Base-by-base conservation (phyloP, 2,113 vertebrate genomes). In the Struthio camelus region DNA sequence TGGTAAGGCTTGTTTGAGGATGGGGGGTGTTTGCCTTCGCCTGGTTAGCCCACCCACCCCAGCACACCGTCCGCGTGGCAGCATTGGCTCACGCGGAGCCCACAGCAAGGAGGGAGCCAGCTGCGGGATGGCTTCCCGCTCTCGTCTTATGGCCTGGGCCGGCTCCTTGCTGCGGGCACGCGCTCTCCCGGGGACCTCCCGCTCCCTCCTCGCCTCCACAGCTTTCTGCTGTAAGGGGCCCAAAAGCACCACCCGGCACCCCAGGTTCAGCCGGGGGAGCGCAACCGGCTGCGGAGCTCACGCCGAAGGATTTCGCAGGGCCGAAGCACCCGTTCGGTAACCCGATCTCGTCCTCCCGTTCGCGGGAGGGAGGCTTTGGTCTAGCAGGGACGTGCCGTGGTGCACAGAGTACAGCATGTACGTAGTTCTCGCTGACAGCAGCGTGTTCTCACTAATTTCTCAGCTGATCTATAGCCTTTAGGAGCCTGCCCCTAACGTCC, bases 301-400 rank as follows among this genome's bases (percentile, higher is more conserved):
- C 13, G 18, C 14, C 0, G 0, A 40, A 23, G 15, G 46, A 16
- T 30, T 75, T 19, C 69, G 40, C 54, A 54, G 38, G n/a, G 85
- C 28, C 17, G 42, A 92, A 92, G 51, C 34, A 59, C 6, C 1
- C 2, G 44, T 25, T 90, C 10, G 38, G 80, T 71, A 82, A 90
- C n/a, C 27, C n/a, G 79, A 73, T 75, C 65, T 59, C 59, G 10
- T 69, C 40, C 50, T 28, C 44, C 32, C 40, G 4, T 30, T 23
- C 48, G 70, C 71, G 71, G 84, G 56, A 48, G 71, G 51, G 67
- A 88, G 62, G 48, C 73, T 89, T 69, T 65, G 78, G 77, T 42
- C 78, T 69, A 94, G 81, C 62, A 62, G 87, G 59, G 77, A 96
- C 92, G 65, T 97, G 97, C 30, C 24, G 69, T 34, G 67, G 64